Conservation (phyloP, 2,113 vertebrate species). For the Festucalex cinctus region DNA sequence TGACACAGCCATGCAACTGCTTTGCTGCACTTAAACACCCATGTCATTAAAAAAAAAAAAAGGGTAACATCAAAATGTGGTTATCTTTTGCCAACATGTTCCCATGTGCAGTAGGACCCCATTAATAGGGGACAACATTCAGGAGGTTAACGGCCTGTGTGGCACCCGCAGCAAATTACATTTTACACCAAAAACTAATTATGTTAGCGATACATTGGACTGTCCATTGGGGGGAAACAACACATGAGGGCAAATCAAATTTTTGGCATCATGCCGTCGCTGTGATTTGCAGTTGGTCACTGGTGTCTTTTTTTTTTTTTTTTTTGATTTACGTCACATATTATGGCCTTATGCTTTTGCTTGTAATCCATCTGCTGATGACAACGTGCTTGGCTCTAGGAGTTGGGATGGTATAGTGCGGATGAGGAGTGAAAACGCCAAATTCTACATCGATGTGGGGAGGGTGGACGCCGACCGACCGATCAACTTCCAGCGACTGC, state of each 20-base stretch:
- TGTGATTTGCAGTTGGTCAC: conserved; percentile 9
- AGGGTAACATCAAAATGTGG: not conserved
- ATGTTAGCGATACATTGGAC: conserved; percentile 19
- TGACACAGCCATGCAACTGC: conserved; percentile 38
- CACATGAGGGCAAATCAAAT: conserved; percentile 11
- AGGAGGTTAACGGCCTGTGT: conserved; percentile 30
- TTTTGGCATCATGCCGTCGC: not conserved
- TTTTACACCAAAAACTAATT: conserved; percentile 45
- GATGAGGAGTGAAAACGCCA: too few relatives aligned
- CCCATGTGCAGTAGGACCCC: not conserved
- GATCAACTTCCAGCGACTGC: too few relatives aligned
- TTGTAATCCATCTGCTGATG: not conserved
- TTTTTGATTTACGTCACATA: not conserved
- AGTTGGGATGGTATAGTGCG: too few relatives aligned
- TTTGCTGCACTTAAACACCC: conserved; percentile 27
- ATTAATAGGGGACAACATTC: conserved; percentile 10
- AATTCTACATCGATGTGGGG: too few relatives aligned
- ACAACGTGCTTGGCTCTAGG: not conserved
- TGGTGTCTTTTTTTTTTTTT: too few relatives aligned
- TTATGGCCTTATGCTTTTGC: not conserved
- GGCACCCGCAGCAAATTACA: conserved; percentile 51
- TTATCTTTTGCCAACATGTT: conserved; percentile 5
- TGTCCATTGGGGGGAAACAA: conserved; percentile 16
- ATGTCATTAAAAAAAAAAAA: conserved; percentile 11
- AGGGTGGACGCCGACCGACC: too few relatives aligned